phyloP scores from a whole-genome alignment of 2,797 vertebrate species.

The Micromesistius poutassou region DNA sequence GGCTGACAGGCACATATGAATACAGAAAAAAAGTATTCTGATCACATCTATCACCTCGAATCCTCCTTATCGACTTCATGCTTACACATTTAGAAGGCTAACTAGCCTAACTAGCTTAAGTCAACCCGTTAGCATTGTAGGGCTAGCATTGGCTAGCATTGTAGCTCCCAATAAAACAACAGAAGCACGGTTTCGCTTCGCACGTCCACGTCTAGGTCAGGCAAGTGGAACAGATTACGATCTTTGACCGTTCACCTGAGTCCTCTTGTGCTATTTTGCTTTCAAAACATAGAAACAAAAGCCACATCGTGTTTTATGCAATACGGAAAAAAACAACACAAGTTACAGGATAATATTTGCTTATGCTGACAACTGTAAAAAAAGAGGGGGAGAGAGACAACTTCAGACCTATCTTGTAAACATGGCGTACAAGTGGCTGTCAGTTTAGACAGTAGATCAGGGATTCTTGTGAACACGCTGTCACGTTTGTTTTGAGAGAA shows the following conservation, averaged over 20 bases:
- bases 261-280: not conserved
- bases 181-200: too few relatives aligned
- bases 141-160: too few relatives aligned
- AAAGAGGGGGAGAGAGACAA: not conserved
- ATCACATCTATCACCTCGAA: not conserved
- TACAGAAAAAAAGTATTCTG: not conserved
- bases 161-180: too few relatives aligned
- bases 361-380: not conserved
- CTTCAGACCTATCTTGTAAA: not conserved
- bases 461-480: not conserved
- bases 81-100: not conserved
- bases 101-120: not conserved
- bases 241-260: not conserved
- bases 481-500: not conserved
- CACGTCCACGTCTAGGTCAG: not conserved
- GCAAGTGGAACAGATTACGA: not conserved
- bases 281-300: not conserved
- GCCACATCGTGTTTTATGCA: not conserved
- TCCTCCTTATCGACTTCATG: not conserved
- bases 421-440: not conserved
- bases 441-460: not conserved
- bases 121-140: too few relatives aligned
- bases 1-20: slow-evolving; percentile 1
- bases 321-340: not conserved
- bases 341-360: not conserved